Evolutionary conservation across 2,888 invertebrate genomes (phyloP).

Genomic region (Apocheima hispidaria): DNA sequence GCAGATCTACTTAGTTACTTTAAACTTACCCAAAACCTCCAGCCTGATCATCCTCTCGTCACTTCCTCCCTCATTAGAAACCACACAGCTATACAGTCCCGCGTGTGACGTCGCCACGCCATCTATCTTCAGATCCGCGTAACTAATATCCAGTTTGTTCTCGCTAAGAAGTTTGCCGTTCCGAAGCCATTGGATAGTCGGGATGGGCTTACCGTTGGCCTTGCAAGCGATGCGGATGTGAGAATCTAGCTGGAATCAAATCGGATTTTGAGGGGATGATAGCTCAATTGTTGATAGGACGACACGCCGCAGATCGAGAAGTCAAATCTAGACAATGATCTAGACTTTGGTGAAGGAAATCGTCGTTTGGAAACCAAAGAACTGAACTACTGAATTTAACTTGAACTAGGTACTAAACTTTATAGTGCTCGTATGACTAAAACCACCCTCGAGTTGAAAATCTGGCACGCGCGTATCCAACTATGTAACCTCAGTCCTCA

Average conservation of each 20-base stretch:
- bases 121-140: conserved; percentile 66
- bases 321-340: no score
- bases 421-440: no score
- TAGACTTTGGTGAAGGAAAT: no score
- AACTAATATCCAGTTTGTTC: conserved; percentile 56
- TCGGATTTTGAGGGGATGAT: not conserved
- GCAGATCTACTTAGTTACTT: not conserved
- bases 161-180: conserved; percentile 64
- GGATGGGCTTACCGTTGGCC: conserved; percentile 85
- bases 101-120: conserved; percentile 40
- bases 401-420: no score
- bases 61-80: conserved; percentile 5
- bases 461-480: no score
- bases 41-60: not conserved
- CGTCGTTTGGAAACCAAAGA: not conserved
- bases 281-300: no score
- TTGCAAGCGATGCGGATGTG: conserved; percentile 76
- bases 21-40: conserved; percentile 9
- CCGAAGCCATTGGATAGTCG: conserved; percentile 86
- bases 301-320: no score
- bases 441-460: no score
- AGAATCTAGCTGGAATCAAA: conserved; percentile 59
- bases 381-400: no score
- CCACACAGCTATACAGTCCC: not conserved
- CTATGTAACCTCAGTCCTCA: no score